Evolutionary conservation across 1,140 invertebrate genomes (phyloP).

Genomic region (Euglossa dilemma): DNA sequence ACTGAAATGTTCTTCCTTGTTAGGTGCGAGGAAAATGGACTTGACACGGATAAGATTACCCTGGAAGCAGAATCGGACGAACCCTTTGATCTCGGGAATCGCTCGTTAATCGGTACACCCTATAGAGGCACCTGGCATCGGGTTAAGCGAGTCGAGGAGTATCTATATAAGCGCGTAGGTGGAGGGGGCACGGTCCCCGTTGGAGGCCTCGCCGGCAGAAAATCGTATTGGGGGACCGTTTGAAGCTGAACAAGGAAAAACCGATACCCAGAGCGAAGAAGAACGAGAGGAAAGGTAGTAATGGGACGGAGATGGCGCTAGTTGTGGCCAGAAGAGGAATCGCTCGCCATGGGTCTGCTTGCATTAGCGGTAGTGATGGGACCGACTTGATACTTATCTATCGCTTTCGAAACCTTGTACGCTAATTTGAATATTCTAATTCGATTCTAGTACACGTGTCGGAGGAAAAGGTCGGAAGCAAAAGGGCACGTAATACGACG

Average conservation of each 20-base stretch:
- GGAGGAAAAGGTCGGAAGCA: background rate
- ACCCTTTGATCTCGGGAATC: constrained; percentile 1
- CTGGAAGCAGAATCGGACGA: background rate
- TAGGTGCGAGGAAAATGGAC: background rate
- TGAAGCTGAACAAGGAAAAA: background rate
- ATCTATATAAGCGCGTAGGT: constrained; percentile 41
- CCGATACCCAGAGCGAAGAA: background rate
- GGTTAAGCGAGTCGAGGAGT: constrained; percentile 28
- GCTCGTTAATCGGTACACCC: constrained; percentile 35
- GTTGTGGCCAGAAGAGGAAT: constrained; percentile 37
- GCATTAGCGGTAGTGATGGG: constrained; percentile 43
- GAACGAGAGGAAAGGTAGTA: background rate
- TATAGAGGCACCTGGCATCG: constrained; percentile 34
- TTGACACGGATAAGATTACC: background rate
- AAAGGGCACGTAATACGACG: too few species aligned
- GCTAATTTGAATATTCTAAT: background rate
- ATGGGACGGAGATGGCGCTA: constrained; percentile 37
- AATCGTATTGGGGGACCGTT: constrained; percentile 33
- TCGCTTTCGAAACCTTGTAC: background rate
- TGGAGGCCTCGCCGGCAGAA: constrained; percentile 13
- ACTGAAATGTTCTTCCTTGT: background rate
- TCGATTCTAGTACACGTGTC: background rate
- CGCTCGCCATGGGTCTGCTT: constrained; percentile 22
- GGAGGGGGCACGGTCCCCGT: constrained; percentile 30
- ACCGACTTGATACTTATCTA: constrained; percentile 19